Evolutionary conservation across 1,140 invertebrate genomes (phyloP), one percentile per base, ranked within the genome.

Genomic region (Drosophila pachea): DNA sequence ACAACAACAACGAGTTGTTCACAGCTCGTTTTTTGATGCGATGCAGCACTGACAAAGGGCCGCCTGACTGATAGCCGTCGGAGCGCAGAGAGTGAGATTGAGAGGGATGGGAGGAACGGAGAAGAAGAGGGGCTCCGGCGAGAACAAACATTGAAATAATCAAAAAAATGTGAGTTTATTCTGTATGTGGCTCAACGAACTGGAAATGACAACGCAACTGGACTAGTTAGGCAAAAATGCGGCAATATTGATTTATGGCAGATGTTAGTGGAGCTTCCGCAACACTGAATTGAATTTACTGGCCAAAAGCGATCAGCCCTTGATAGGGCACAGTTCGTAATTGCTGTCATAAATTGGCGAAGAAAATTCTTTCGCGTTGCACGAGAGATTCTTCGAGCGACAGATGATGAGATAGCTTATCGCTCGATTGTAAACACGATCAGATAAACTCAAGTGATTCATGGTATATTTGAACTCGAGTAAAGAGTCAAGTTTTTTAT

Each of bases 21-120:
- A 14, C 68, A 67, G 36, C 49, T 60, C 40, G 63, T 75, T 72
- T 78, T 73, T 84, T 83, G 68, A 79, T 65, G 72, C 76, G 65
- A 50, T 55, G 55, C 60, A 40, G 64, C 35, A 40, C 72, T 78
- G 79, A 84, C 78, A 84, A 83, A 84, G 72, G 75, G 73, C 1
- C 22, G 22, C 74, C 67, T 76, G 76, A 84, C 79, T 66, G 76
- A 84, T 64, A 79, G 60, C 79, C 74, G 68, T 8, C 59, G 65
- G 78, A 78, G 76, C 61, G 48, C 64, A 75, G 71, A 75, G 62
- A 59, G 33, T 11, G 56, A 31, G 74, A 47, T 22, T 22, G 22
- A 22, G 22, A 22, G 22, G 22, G 22, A 22, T 22, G 22, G 22
- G 1, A 22, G 22, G 22, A 22, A 22, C 1, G 22, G 22, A 3